These are phyloP conservation scores for Holacanthus passer DNA, from an alignment of 2,113 vertebrate genomes.

Conservation along the genomic window DNA sequence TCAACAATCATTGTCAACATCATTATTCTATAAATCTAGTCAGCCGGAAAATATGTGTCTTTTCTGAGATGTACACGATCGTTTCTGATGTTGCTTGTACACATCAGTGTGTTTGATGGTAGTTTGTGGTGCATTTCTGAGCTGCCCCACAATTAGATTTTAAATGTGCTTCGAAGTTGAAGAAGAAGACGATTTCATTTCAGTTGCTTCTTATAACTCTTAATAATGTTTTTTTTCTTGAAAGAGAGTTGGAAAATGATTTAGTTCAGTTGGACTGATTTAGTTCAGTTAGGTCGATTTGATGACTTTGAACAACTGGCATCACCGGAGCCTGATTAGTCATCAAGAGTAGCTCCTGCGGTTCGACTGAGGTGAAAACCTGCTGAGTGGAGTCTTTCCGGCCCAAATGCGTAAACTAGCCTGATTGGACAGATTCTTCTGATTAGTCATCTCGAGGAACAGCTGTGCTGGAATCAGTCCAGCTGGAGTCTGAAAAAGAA, in stretches of 20 bases:
- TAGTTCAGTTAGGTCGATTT: background rate
- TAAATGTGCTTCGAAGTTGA: too few species aligned
- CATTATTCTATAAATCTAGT: background rate
- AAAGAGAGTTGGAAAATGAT: background rate
- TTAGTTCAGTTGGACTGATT: background rate
- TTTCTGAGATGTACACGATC: too few species aligned
- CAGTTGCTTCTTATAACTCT: background rate
- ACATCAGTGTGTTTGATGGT: background rate
- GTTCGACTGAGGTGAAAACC: background rate
- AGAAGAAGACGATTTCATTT: too few species aligned
- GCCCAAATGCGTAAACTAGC: constrained; percentile 9
- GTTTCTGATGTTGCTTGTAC: background rate
- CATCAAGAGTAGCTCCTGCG: background rate
- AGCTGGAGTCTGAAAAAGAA: constrained; percentile 23
- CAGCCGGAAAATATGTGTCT: background rate
- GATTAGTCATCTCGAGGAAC: constrained; percentile 32
- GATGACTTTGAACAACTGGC: constrained; percentile 1
- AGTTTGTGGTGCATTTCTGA: background rate
- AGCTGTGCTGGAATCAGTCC: constrained; percentile 38
- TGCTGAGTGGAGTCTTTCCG: constrained; percentile 16
- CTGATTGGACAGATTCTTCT: constrained; percentile 33
- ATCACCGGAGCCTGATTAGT: background rate
- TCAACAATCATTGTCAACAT: background rate
- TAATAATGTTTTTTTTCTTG: background rate
- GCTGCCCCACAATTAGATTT: background rate